Conservation (phyloP, 1,140 invertebrate genomes). For the Hermatobates lingyangjiaoensis region DNA sequence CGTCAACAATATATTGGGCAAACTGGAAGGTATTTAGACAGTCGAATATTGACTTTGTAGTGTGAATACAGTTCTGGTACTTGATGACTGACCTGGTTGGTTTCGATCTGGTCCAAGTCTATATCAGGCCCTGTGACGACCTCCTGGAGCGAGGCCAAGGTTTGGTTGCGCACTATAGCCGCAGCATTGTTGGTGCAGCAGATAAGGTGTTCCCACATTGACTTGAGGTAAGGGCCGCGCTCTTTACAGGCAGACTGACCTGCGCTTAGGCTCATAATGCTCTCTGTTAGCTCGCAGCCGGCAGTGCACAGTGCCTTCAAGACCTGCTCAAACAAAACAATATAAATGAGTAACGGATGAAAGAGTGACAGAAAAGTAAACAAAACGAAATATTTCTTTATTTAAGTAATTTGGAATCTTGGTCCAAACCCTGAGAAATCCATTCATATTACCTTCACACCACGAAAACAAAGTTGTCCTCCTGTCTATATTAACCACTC, state of each 20-base stretch:
- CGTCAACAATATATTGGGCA: too few species aligned
- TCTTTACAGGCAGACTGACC: slow-evolving; percentile 30
- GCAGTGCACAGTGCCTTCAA: slow-evolving; percentile 37
- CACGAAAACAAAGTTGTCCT: too few species aligned
- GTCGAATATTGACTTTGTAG: too few species aligned
- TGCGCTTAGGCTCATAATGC: slow-evolving; percentile 30
- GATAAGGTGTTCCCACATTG: slow-evolving; percentile 36
- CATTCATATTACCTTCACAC: too few species aligned
- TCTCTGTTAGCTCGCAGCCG: slow-evolving; percentile 34
- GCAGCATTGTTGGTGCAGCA: slow-evolving; percentile 14
- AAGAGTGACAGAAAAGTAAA: not conserved
- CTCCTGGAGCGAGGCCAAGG: slow-evolving; percentile 35
- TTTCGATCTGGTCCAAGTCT: slow-evolving; percentile 23
- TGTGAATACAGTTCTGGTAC: slow-evolving; percentile 18
- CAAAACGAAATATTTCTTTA: not conserved
- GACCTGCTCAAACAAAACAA: slow-evolving; percentile 29
- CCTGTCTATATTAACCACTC: too few species aligned
- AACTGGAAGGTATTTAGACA: too few species aligned
- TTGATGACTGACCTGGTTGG: slow-evolving; percentile 23
- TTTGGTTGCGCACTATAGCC: slow-evolving; percentile 12
- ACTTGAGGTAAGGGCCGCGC: slow-evolving; percentile 32
- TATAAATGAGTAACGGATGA: not conserved
- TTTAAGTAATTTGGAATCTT: not conserved
- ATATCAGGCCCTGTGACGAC: slow-evolving; percentile 19
- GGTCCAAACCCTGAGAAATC: too few species aligned